Percentiles rank a stretch among this genome's conserved stretches.
These are phyloP conservation scores for Sciaenops ocellatus DNA, from an alignment of 2,797 vertebrate genomes.

Conservation along the genomic window DNA sequence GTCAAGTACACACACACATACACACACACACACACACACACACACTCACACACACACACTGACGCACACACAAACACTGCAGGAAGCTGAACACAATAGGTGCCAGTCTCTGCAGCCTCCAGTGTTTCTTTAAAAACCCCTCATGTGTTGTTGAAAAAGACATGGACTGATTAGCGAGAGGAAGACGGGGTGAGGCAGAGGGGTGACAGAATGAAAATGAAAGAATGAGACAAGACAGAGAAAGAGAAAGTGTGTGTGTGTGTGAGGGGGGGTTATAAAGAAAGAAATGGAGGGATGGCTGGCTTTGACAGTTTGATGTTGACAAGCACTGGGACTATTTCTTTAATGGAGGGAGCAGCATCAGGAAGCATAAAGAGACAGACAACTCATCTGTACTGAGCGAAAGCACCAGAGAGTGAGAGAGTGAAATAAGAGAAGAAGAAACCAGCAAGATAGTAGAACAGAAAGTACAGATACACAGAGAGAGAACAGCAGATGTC, in stretches of 20 bases:
- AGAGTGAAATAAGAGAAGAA: constrained; percentile 5
- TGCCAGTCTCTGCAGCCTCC: constrained; percentile 73
- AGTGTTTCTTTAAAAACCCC: constrained; percentile 71
- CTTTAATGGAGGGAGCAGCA: constrained; percentile 63
- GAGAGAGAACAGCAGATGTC: constrained; percentile 41
- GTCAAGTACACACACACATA: constrained; percentile 75
- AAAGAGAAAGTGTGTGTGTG: constrained; percentile 1
- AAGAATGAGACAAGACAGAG: constrained; percentile 53
- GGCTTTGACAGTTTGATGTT: constrained; percentile 71
- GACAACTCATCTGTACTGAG: constrained; percentile 39
- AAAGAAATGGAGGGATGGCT: constrained; percentile 44
- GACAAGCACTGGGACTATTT: constrained; percentile 68
- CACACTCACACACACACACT: constrained; percentile 28
- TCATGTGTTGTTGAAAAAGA: constrained; percentile 73
- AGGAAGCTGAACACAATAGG: constrained; percentile 78
- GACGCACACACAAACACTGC: constrained; percentile 56
- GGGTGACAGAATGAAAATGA: constrained; percentile 51
- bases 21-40: constrained; percentile 19
- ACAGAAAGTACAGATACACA: constrained; percentile 22
- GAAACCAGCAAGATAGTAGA: constrained; percentile 3
- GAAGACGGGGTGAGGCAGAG: constrained; percentile 36
- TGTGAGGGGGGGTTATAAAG: background rate
- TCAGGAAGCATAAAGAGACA: constrained; percentile 48
- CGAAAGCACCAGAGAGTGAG: background rate
- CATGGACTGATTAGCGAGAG: constrained; percentile 61